Base-by-base conservation (phyloP, 2,888 invertebrate species). In the Orthosia incerta region DNA sequence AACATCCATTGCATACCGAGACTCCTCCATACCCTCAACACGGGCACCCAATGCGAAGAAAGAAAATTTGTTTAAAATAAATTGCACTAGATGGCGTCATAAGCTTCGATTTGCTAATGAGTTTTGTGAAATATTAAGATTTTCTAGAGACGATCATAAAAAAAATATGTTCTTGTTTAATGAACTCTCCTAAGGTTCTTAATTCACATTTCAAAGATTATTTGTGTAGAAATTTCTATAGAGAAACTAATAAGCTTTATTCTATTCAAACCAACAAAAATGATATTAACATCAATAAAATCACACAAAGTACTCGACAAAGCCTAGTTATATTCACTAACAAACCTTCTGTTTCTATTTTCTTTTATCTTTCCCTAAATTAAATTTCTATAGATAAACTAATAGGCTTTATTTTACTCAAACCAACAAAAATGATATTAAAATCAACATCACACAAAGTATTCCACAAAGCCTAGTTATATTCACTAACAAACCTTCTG, bases 301-400 rank as follows among this genome's bases (percentile, higher is more conserved):
- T 74, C 13, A 12, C 3, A 46, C 39, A 39, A 51, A 65, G 15
- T 20, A 61, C 53, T n/a, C 45, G n/a, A 81, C 12, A 55, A 75
- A 67, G 5, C 15, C 45, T 11, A 45, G 39, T 60, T n/a, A 31
- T 31, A 31, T 65, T 67, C 45, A 45, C 31, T 48, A 62, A 71
- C 66, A 74, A 64, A 67, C 23, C 46, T 39, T 48, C 3, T 53
- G 61, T 74, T 65, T 63, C 45, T 59, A 51, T 82, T 82, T 82
- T 66, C 50, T 66, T 75, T 76, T 16, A 67, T 45, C 64, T 62
- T 62, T 18, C 55, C 48, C 63, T 65, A 80, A 76, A n/a, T n/a
- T n/a, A n/a, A n/a, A n/a, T n/a, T n/a, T n/a, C n/a, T n/a, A n/a
- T n/a, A n/a, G n/a, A n/a, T n/a, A 55, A 26, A 39, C 23, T 26